phyloP scores from a whole-genome alignment of 2,113 vertebrate species.

The Cygnus buccinator region DNA sequence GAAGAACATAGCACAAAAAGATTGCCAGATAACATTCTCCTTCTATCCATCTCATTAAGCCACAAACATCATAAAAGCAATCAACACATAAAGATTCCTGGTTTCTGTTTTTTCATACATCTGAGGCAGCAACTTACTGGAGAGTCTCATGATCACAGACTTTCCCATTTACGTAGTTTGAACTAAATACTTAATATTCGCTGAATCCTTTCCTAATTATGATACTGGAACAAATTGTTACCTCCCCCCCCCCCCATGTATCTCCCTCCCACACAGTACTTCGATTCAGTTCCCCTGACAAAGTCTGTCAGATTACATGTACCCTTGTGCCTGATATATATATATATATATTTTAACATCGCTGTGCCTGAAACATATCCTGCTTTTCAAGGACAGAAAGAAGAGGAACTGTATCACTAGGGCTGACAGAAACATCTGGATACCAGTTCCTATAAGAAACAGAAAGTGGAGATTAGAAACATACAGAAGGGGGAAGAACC shows the following conservation, averaged over 20 bases:
- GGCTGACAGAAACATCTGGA: neutral
- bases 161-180: neutral
- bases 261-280: conserved; percentile 26
- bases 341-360: neutral
- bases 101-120: neutral
- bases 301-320: conserved; percentile 2
- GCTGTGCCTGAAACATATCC: neutral
- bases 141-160: neutral
- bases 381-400: neutral
- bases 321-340: neutral
- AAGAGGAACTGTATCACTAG: neutral
- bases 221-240: conserved; percentile 28
- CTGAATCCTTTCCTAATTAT: conserved; percentile 31
- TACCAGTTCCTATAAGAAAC: neutral
- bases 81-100: neutral
- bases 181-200: conserved; percentile 47
- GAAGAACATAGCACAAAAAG: neutral
- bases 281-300: conserved; percentile 25
- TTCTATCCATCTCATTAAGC: neutral
- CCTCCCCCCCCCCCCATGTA: conserved; percentile 21
- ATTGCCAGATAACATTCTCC: neutral
- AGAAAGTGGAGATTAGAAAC: neutral
- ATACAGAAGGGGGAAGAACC: neutral
- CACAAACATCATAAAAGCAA: neutral
- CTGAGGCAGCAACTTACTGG: neutral